These are phyloP conservation scores for Odontesthes bonariensis DNA, from an alignment of 2,113 vertebrate species.

Conservation along the genomic window DNA sequence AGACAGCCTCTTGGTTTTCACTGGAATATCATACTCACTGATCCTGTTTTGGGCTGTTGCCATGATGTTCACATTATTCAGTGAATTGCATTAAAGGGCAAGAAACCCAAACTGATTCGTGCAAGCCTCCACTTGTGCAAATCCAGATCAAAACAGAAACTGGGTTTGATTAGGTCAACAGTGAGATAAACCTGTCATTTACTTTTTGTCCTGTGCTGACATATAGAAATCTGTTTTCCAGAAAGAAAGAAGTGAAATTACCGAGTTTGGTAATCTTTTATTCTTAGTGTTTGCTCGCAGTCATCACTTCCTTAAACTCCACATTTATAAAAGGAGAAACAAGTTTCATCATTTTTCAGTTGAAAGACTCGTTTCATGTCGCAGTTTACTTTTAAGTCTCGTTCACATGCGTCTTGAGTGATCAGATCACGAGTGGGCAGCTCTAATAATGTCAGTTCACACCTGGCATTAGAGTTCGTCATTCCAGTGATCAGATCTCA, in stretches of 20 bases:
- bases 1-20: constrained; percentile 74
- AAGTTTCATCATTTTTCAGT: constrained; percentile 60
- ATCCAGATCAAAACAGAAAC: not conserved
- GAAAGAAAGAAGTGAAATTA: constrained; percentile 84
- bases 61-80: constrained; percentile 23
- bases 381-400: not conserved
- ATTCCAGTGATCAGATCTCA: not conserved
- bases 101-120: not conserved
- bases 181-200: not conserved
- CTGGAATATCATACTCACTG: constrained; percentile 38
- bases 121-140: not conserved
- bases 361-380: constrained; percentile 23
- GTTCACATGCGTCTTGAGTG: not conserved
- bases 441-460: not conserved
- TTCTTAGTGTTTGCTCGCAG: constrained; percentile 75
- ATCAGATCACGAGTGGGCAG: not conserved
- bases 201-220: constrained; percentile 63
- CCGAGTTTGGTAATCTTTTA: constrained; percentile 82
- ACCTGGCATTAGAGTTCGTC: not conserved
- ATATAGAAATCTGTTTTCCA: constrained; percentile 65
- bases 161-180: constrained; percentile 17
- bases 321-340: constrained; percentile 52
- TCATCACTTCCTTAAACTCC: constrained; percentile 79
- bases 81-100: not conserved
- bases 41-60: constrained; percentile 36